A percentile compares a stretch with the other conserved stretches of the same genome.
These are phyloP conservation scores for Sebastes minor DNA, from an alignment of 2,797 vertebrate species.

Conservation along the genomic window DNA sequence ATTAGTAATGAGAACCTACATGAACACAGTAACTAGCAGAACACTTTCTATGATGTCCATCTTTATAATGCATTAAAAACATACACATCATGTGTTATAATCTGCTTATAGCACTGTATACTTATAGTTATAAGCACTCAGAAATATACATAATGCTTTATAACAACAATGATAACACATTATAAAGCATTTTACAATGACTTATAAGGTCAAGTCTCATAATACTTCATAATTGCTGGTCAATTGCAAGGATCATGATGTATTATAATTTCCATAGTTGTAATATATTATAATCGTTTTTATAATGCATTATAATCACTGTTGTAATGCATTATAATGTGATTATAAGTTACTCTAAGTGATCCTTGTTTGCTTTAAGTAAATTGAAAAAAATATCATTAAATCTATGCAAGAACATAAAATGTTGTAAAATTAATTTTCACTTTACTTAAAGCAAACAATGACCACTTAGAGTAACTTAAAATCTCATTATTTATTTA, in stretches of 20 bases:
- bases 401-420: background rate
- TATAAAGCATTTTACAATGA: background rate
- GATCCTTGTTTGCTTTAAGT: background rate
- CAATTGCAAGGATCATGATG: no score
- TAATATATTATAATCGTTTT: no score
- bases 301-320: no score
- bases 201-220: background rate
- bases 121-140: background rate
- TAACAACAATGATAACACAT: background rate
- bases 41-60: background rate
- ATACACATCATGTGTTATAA: fast-evolving
- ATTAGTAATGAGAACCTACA: background rate
- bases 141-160: background rate
- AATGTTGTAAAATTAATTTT: background rate
- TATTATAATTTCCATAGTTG: no score
- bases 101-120: background rate
- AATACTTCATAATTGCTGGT: background rate
- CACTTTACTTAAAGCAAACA: background rate
- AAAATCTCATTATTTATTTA: background rate
- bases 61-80: background rate
- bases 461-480: background rate
- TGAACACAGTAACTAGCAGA: background rate
- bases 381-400: background rate
- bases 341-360: background rate
- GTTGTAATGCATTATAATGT: background rate